Evolutionary conservation across 2,888 invertebrate species (phyloP).

Genomic region (Chrysodeixis includens): DNA sequence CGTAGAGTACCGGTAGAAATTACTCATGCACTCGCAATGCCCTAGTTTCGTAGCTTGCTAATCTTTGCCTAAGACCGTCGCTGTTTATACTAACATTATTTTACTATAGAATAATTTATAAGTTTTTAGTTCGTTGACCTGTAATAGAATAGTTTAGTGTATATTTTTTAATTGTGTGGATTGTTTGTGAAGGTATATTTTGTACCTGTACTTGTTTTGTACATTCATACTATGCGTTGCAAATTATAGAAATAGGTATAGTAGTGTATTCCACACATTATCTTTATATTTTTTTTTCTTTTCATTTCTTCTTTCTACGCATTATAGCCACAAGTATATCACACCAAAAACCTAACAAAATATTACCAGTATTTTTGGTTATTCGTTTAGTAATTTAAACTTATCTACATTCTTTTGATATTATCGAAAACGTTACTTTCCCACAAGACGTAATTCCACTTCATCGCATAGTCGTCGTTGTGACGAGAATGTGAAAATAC

Average conservation of each 20-base stretch:
- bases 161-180: not conserved
- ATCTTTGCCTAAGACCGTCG: slow-evolving; percentile 31
- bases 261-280: too few relatives aligned
- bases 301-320: too few relatives aligned
- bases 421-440: not conserved
- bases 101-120: not conserved
- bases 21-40: slow-evolving; percentile 50
- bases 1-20: slow-evolving; percentile 37
- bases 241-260: too few relatives aligned
- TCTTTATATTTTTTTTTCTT: too few relatives aligned
- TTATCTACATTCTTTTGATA: not conserved
- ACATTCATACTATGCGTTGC: too few relatives aligned
- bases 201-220: not conserved
- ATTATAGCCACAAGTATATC: too few relatives aligned
- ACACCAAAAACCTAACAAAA: too few relatives aligned
- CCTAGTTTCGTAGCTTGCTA: slow-evolving; percentile 41
- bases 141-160: not conserved
- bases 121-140: not conserved
- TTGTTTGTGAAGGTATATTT: not conserved
- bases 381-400: too few relatives aligned
- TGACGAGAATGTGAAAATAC: not conserved
- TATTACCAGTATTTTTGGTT: too few relatives aligned
- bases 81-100: slow-evolving; percentile 17
- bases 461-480: not conserved
- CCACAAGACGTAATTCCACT: not conserved